A percentile compares a stretch with the other conserved stretches of the same genome.
Conservation (phyloP, 2,113 vertebrate genomes). For the Pseudopipra pipra region DNA sequence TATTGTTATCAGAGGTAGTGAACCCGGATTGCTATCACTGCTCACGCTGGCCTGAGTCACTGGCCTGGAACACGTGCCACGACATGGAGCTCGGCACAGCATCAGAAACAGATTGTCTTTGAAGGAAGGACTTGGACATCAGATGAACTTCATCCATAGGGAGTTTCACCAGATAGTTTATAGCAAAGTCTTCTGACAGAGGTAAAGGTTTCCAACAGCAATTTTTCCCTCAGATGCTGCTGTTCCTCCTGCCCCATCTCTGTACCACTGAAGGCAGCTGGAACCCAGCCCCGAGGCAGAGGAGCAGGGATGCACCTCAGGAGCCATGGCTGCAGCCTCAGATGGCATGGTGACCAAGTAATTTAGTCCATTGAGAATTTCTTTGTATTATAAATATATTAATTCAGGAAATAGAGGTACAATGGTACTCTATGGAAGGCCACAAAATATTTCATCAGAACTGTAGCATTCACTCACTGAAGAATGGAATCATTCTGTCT, state of each 20-base stretch:
- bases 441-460: background rate
- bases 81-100: background rate
- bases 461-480: background rate
- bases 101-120: fast-evolving
- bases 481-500: background rate
- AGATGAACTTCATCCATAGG: background rate
- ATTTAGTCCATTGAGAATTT: background rate
- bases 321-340: background rate
- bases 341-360: fast-evolving
- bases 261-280: background rate
- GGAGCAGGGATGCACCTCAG: background rate
- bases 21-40: fast-evolving
- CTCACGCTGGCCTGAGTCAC: fast-evolving
- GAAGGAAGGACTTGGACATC: background rate
- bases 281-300: background rate
- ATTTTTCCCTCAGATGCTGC: background rate
- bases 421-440: background rate
- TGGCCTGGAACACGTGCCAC: fast-evolving
- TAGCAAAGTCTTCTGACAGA: background rate
- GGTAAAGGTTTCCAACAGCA: background rate
- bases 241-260: background rate
- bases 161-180: background rate
- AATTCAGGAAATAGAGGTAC: background rate
- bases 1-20: background rate
- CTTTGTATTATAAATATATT: background rate